phyloP scores from a whole-genome alignment of 2,888 invertebrate species.

The Drosophila niveifrons region DNA sequence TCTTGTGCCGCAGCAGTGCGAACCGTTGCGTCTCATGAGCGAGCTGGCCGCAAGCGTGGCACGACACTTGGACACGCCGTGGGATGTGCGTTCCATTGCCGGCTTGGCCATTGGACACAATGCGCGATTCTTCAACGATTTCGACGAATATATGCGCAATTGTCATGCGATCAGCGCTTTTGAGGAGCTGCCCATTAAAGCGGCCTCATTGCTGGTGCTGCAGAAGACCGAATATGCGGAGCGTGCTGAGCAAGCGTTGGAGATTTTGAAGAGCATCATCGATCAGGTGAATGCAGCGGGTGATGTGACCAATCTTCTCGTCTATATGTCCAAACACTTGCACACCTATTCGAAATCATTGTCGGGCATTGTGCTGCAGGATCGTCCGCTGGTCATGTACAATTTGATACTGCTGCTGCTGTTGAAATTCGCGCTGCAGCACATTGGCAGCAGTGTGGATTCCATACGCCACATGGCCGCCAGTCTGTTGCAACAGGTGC shows the following conservation, averaged over 20 bases:
- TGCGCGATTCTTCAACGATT: conserved; percentile 84
- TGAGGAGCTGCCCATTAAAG: conserved; percentile 73
- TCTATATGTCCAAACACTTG: conserved; percentile 77
- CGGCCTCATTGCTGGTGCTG: conserved; percentile 80
- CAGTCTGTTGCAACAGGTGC: conserved; percentile 86
- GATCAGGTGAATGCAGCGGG: conserved; percentile 61
- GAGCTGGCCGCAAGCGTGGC: conserved; percentile 82
- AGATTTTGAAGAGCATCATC: conserved; percentile 66
- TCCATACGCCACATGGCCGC: conserved; percentile 88
- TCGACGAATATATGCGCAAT: conserved; percentile 61
- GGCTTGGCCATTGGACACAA: conserved; percentile 87
- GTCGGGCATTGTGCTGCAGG: conserved; percentile 20
- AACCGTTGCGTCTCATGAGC: conserved; percentile 48
- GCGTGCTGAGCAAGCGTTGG: conserved; percentile 51
- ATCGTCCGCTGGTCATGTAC: conserved; percentile 58
- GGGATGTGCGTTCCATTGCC: conserved; percentile 89
- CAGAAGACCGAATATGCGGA: conserved; percentile 67
- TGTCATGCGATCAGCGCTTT: conserved; percentile 41
- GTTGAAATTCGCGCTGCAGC: conserved; percentile 86
- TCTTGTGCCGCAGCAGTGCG: conserved; percentile 36
- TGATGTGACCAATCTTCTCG: conserved; percentile 76
- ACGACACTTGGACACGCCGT: conserved; percentile 86
- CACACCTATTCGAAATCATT: conserved; percentile 66
- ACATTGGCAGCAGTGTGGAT: conserved; percentile 89
- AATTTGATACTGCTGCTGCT: conserved; percentile 77